Evolutionary conservation across 1,140 invertebrate species (phyloP), one percentile per base, ranked within the genome.

Genomic region (Drosophila lowei): DNA sequence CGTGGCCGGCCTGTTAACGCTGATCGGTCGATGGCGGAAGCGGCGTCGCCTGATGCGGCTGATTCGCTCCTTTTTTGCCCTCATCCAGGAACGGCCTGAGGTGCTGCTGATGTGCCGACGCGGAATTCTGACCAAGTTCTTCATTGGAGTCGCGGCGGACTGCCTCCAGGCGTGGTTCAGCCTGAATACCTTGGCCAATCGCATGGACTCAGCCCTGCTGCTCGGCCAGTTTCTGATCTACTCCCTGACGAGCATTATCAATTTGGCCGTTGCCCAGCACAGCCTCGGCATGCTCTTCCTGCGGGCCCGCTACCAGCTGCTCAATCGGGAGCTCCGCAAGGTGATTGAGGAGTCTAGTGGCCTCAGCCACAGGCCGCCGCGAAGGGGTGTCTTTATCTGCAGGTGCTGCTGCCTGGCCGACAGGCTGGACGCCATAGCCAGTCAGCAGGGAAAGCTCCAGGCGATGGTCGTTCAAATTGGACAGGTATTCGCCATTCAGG

Each of bases 391-490:
- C 6, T 55, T 72, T 18, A 49, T 72, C 57, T 55, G 56, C 7
- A 55, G 38, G 18, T 72, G 70, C 6, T 72, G 70, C 7, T 6
- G 2, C 7, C 15, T 72, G 2, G 25, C 70, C 2, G 70, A 72
- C 55, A 28, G 16, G 5, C n/a, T 72, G 28, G 70, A 71, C 3
- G 13, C 21, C 0, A 16, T 72, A 15, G 43, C 44, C 8, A 41
- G 18, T 5, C 9, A 21, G 1, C 70, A 61, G 7, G 42, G 8
- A 0, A 13, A 49, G 5, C 15, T 72, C 2, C 57, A 71, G 3
- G 34, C 44, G 0, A 34, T 55, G 15, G 15, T 48, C 1, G 13
- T 0, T 0, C 1, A 55, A 16, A 0, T 71, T 3, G 0, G 1
- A 0, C n/a, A 71, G 2, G 7, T 49, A 8, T 71, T 41, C 13